A percentile compares a stretch with the other conserved stretches of the same genome.
phyloP scores from a whole-genome alignment of 2,113 vertebrate genomes.

The rabbit (Oryctolagus cuniculus) region mOryCun1.1 NC_091442.1:86369001-86369500 shows the following conservation, averaged over 20 bases:
- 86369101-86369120: not conserved
- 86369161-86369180: not conserved
- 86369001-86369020: not conserved
- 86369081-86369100: not conserved
- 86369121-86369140: not conserved
- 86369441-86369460: not conserved
- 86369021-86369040: not conserved
- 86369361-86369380: not conserved
- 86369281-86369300: not conserved
- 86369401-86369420: not conserved
- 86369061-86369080: not conserved
- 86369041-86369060: not conserved
- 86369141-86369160: not conserved
- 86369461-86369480: not conserved
- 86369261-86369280: not conserved
- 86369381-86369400: not conserved
- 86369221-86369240: not conserved
- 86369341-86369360: no score
- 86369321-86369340: no score
- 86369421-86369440: not conserved
- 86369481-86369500: not conserved
- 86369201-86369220: not conserved
- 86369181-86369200: not conserved
- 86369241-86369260: not conserved
- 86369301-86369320: no score